Base-by-base conservation (phyloP, 2,113 vertebrate species). In the Zingel zingel region DNA sequence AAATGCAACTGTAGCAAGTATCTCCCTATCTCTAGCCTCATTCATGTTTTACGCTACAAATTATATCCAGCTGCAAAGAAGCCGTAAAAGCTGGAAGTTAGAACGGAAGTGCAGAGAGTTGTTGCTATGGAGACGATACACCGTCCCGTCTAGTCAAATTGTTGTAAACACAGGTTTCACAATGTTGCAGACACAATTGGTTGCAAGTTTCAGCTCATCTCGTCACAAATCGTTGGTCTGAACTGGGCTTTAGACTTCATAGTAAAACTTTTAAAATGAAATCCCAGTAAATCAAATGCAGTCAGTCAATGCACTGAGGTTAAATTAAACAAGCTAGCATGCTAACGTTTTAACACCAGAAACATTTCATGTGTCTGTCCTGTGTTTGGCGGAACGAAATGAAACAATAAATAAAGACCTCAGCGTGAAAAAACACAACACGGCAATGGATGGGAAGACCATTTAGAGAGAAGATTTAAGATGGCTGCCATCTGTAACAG, bases 401-500 rank as follows among this genome's bases (percentile, higher is more conserved):
- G n/a, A 69, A 54, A n/a, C 12, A 50, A 8, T 7, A 53, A 6
- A 36, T 11, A 16, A 25, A 7, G 13, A 5, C 6, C 50, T 8
- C 21, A n/a, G 19, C 19, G 30, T 11, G 33, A 63, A 57, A 58
- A 58, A 48, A 56, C 14, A 57, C 25, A 33, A 43, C 54, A 67
- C 1, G 39, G 23, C 66, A 11, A 53, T 14, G 48, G 18, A 65
- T 7, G 45, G 63, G 18, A 69, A 36, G 48, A 63, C 33, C 8
- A 10, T 30, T 51, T 10, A 36, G 8, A 25, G 5, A 63, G 57
- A 51, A 59, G 5, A 18, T 53, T 30, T 8, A 79, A 77, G 61
- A 79, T 77, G 63, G 71, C 75, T 66, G 85, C 64, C 85, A 67
- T 36, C 76, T 70, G 83, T 12, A 39, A 67, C 18, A 66, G 48